Evolutionary conservation across 2,113 vertebrate genomes (phyloP), one percentile per base, ranked within the genome.

Genomic region (Lepisosteus oculatus): DNA sequence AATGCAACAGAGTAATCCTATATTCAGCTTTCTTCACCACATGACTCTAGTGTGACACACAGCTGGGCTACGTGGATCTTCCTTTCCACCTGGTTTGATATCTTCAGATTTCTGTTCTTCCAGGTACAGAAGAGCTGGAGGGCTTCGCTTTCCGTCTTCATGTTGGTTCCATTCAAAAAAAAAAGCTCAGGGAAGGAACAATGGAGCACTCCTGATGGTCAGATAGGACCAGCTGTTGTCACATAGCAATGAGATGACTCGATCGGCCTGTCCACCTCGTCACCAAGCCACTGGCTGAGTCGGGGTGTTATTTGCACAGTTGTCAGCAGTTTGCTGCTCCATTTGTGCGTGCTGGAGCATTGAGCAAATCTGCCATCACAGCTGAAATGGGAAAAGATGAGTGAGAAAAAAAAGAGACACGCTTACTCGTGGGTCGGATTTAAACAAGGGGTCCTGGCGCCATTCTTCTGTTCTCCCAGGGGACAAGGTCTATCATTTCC

Each of bases 241-340:
- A 55, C 67, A 73, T 74, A 72, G 56, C 72, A 70, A 63, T 73
- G 68, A 68, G 71, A 74, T 79, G 76, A 76, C 70, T 77, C 65
- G 56, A 73, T 72, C n/a, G 69, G 43, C 59, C 65, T 11, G 72
- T 61, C 51, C 76, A 29, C 68, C 71, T 54, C 72, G 65, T 65
- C 61, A 47, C 68, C 43, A 17, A 65, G 67, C 62, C 41, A 43
- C 5, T 47, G 55, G 75, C 59, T 62, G 55, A 62, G 66, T 45
- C 42, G 66, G 74, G 76, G 74, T 80, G 66, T 76, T 81, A 75
- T 79, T 81, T 67, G 67, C 80, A 77, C 77, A 79, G 76, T 75
- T 84, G 84, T 84, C 82, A 85, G 80, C 81, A 87, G 76, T 82
- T 83, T 85, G 70, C 73, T 70, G 68, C 12, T 13, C 61, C 43